These are phyloP conservation scores for Sarcophaga subvicina DNA, from an alignment of 2,888 invertebrate species.

Conservation along the genomic window DNA sequence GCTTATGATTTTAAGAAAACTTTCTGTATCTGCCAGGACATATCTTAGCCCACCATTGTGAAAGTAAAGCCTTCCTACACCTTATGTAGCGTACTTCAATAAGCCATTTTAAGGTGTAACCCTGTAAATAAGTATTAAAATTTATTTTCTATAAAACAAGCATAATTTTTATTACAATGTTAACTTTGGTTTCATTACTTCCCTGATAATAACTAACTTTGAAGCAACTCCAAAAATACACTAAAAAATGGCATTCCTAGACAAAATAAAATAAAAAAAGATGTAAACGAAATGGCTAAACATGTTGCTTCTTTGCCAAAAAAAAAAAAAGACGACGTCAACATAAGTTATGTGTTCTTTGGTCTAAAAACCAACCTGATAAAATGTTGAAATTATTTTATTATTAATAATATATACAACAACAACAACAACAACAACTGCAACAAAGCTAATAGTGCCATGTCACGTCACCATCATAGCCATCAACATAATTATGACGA, in stretches of 20 bases:
- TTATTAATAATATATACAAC: background rate
- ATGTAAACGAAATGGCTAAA: background rate
- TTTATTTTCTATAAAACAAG: constrained; percentile 21
- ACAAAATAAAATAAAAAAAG: constrained; percentile 18
- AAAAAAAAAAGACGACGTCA: constrained; percentile 21
- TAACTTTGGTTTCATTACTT: constrained; percentile 6
- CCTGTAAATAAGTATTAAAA: constrained; percentile 19
- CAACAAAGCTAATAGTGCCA: constrained; percentile 59
- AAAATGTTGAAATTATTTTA: background rate
- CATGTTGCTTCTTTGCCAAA: constrained; percentile 48
- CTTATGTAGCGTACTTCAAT: background rate
- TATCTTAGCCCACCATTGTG: background rate
- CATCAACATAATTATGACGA: constrained; percentile 2
- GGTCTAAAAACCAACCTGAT: background rate
- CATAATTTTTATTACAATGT: constrained; percentile 11
- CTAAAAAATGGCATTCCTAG: constrained; percentile 27
- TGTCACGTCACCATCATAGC: constrained; percentile 51
- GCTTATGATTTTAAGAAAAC: too few relatives aligned
- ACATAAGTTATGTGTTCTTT: constrained; percentile 9
- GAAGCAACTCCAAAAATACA: background rate
- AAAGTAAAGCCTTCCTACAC: background rate
- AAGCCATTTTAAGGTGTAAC: constrained; percentile 24
- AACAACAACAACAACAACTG: background rate
- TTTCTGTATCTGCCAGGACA: too few relatives aligned
- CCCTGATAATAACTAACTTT: constrained; percentile 20